These are phyloP conservation scores for Parascotia fuliginaria DNA, from an alignment of 2,888 invertebrate species.

Conservation along the genomic window DNA sequence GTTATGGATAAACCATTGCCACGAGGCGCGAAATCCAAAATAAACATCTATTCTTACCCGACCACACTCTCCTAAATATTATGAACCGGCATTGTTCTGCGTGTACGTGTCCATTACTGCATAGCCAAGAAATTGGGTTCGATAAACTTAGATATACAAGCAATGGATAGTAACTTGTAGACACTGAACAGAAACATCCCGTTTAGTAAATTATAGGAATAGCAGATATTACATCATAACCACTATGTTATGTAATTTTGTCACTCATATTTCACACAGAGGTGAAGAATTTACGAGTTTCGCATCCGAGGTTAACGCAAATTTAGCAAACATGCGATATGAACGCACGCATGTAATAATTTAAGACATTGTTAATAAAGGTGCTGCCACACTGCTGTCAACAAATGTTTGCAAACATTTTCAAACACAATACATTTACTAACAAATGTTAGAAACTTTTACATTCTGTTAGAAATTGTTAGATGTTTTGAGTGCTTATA, in stretches of 20 bases:
- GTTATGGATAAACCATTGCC: constrained; percentile 55
- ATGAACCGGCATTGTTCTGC: constrained; percentile 20
- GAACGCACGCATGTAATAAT: constrained; percentile 23
- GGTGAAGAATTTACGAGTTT: constrained; percentile 44
- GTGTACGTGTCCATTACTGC: constrained; percentile 28
- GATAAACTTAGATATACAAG: constrained; percentile 3
- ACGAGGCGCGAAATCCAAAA: constrained; percentile 60
- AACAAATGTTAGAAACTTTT: no score
- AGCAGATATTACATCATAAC: constrained; percentile 32
- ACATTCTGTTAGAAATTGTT: no score
- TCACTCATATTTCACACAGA: constrained; percentile 36
- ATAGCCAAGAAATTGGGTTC: neutral
- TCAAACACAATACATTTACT: no score
- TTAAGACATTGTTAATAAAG: constrained; percentile 10
- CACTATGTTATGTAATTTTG: constrained; percentile 41
- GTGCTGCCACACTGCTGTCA: no score
- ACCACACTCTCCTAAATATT: constrained; percentile 23
- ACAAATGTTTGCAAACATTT: no score
- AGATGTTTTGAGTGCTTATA: no score
- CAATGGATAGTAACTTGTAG: constrained; percentile 15
- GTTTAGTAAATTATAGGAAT: constrained; percentile 8
- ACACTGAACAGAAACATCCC: constrained; percentile 1
- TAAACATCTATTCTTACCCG: constrained; percentile 56
- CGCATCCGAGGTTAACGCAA: constrained; percentile 30
- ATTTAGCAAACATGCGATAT: constrained; percentile 22